phyloP scores from a whole-genome alignment of 2,888 invertebrate genomes.

The Drosophila emarginata region DNA sequence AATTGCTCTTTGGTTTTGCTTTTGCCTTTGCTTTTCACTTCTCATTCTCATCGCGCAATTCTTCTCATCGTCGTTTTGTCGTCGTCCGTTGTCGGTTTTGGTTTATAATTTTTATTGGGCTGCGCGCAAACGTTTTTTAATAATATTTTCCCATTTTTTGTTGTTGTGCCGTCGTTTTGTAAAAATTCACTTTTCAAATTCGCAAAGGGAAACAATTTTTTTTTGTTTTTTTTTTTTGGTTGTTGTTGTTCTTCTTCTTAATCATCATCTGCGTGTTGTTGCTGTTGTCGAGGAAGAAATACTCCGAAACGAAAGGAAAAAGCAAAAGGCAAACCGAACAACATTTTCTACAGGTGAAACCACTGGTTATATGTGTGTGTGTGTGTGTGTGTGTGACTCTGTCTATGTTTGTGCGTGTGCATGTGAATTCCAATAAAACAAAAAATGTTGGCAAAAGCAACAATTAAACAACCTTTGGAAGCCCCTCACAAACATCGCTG shows the following conservation, averaged over 20 bases:
- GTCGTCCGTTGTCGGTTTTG: conserved; percentile 51
- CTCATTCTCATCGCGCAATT: conserved; percentile 36
- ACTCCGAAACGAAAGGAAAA: conserved; percentile 20
- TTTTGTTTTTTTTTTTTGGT: not conserved
- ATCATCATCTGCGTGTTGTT: conserved; percentile 1
- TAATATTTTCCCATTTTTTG: conserved; percentile 44
- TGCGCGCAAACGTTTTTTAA: conserved; percentile 52
- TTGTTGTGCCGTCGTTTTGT: conserved; percentile 43
- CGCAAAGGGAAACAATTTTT: conserved; percentile 18
- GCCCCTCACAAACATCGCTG: conserved; percentile 36
- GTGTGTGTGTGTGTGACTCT: conserved; percentile 1
- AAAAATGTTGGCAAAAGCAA: conserved; percentile 45
- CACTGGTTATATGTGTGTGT: conserved; percentile 2
- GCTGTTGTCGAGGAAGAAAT: conserved; percentile 1
- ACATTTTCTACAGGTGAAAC: conserved; percentile 12
- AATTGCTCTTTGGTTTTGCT: conserved; percentile 10
- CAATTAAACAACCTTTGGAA: conserved; percentile 41
- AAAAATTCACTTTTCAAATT: not conserved
- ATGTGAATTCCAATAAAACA: conserved; percentile 38
- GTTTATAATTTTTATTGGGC: conserved; percentile 52
- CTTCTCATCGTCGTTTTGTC: conserved; percentile 44
- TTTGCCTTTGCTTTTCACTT: conserved; percentile 43
- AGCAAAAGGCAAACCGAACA: conserved; percentile 3
- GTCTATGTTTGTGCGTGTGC: conserved; percentile 16
- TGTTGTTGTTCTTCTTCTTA: not conserved